A percentile compares a stretch with the other conserved stretches of the same genome.
Evolutionary conservation across 2,113 vertebrate species (phyloP).

Genomic region (Phalacrocorax carbo): DNA sequence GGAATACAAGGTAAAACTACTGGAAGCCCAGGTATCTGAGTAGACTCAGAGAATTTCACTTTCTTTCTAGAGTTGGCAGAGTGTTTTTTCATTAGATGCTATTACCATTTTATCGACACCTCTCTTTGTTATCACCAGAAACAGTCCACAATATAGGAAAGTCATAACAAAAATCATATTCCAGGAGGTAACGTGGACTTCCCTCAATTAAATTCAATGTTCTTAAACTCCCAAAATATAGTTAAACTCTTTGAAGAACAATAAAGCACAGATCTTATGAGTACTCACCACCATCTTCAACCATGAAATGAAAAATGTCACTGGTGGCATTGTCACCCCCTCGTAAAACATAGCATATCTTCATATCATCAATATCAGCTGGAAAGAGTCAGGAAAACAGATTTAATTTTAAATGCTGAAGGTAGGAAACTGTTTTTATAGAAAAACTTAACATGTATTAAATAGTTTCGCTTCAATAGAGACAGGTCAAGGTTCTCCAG

Average conservation of each 20-base stretch:
- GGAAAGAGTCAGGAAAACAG: constrained; percentile 28
- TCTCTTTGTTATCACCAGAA: background rate
- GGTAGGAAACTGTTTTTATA: background rate
- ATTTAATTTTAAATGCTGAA: background rate
- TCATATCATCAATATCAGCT: constrained; percentile 91
- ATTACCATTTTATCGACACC: background rate
- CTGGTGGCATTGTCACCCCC: constrained; percentile 84
- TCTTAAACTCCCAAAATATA: background rate
- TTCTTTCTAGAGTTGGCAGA: background rate
- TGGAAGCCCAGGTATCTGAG: background rate
- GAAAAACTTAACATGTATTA: background rate
- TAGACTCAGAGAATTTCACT: background rate
- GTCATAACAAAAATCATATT: background rate
- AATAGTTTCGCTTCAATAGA: background rate
- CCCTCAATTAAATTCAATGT: background rate
- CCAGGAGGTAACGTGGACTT: background rate
- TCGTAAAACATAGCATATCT: constrained; percentile 89
- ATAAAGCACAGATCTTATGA: background rate
- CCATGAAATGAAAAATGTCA: constrained; percentile 86
- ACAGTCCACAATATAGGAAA: background rate
- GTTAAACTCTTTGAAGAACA: background rate
- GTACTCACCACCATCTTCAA: constrained; percentile 88
- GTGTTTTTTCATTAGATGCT: background rate
- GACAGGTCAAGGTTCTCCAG: background rate
- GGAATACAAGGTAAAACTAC: background rate